Conservation (phyloP, 2,888 invertebrate genomes). For the Drosophila anomelani region DNA sequence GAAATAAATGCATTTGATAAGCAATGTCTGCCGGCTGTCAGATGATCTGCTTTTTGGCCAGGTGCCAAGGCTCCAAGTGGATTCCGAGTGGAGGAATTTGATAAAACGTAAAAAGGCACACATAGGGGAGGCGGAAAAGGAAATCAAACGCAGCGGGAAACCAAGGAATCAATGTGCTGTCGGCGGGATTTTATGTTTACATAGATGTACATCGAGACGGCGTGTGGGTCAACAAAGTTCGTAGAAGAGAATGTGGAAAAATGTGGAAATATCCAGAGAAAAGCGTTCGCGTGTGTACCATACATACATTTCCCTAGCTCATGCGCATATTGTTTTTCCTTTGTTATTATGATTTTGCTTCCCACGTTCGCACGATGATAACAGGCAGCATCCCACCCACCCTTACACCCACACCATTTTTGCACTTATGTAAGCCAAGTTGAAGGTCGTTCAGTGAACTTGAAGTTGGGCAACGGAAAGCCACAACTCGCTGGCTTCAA, state of each 20-base stretch:
- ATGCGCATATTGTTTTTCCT: slow-evolving; percentile 55
- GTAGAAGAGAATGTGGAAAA: slow-evolving; percentile 15
- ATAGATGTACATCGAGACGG: neutral
- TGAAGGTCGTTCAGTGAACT: slow-evolving; percentile 78
- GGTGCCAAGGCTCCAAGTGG: slow-evolving; percentile 17
- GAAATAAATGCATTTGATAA: slow-evolving; percentile 30
- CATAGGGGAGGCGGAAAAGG: slow-evolving; percentile 47
- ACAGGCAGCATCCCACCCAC: slow-evolving; percentile 27
- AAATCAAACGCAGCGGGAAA: slow-evolving; percentile 34
- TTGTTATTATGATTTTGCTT: slow-evolving; percentile 35
- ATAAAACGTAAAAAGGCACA: slow-evolving; percentile 31
- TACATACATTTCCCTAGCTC: slow-evolving; percentile 34
- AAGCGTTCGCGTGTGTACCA: slow-evolving; percentile 18
- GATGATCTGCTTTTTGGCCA: slow-evolving; percentile 44
- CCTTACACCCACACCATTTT: neutral
- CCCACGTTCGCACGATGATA: slow-evolving; percentile 26
- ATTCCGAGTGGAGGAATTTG: slow-evolving; percentile 23
- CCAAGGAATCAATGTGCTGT: slow-evolving; percentile 20
- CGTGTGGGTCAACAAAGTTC: slow-evolving; percentile 12
- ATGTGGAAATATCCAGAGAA: slow-evolving; percentile 5
- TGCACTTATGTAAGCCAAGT: slow-evolving; percentile 57
- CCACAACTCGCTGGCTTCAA: neutral
- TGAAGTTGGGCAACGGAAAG: slow-evolving; percentile 14
- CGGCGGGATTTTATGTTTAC: slow-evolving; percentile 30
- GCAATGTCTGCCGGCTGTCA: slow-evolving; percentile 35